Evolutionary conservation across 2,113 vertebrate species (phyloP).

Genomic region (Apodemus sylvaticus): DNA sequence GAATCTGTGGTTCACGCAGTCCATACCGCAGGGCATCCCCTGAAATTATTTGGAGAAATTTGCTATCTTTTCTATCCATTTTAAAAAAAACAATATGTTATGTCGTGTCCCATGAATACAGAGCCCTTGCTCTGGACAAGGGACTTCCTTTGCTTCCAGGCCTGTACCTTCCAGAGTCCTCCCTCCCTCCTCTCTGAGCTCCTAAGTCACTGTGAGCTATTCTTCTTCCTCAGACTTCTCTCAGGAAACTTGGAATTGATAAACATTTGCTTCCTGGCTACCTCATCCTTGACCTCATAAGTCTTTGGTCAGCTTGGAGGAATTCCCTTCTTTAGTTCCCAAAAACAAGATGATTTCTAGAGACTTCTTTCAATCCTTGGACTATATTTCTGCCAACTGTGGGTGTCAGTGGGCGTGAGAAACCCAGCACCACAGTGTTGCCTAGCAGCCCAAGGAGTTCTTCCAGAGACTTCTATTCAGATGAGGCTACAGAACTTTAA

Average conservation of each 20-base stretch:
- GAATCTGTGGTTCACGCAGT: background rate
- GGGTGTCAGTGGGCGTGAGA: background rate
- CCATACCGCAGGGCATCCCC: background rate
- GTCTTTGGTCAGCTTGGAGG: background rate
- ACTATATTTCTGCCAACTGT: background rate
- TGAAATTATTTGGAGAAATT: background rate
- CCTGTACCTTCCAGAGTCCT: background rate
- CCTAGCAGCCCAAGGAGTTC: background rate
- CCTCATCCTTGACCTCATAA: background rate
- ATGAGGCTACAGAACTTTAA: background rate
- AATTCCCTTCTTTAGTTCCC: background rate
- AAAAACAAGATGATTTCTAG: background rate
- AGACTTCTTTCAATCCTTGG: background rate
- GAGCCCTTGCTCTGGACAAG: background rate
- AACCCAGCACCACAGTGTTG: background rate
- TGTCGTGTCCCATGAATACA: background rate
- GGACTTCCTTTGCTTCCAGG: background rate
- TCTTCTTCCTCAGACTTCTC: background rate
- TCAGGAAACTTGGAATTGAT: background rate
- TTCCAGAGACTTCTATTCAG: background rate
- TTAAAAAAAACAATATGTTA: background rate
- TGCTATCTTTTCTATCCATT: background rate
- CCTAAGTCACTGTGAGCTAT: background rate
- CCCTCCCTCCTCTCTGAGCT: background rate
- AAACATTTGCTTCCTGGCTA: background rate